These are phyloP conservation scores for Philopotamus ludificatus DNA, from an alignment of 1,140 invertebrate species.

Conservation along the genomic window DNA sequence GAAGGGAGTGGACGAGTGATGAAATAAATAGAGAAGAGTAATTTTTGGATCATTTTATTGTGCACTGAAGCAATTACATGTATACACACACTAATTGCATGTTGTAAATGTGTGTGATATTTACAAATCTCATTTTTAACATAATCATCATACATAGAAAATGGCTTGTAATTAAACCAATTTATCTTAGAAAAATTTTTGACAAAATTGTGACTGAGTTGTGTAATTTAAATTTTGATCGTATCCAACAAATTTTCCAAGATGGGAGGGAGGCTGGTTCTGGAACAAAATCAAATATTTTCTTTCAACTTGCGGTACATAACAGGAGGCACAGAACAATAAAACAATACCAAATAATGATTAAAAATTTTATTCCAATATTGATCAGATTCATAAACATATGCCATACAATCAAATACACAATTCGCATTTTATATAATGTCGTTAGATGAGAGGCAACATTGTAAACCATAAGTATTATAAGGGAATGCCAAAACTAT, in stretches of 20 bases:
- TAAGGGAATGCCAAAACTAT: background rate
- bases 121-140: too few relatives aligned
- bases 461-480: background rate
- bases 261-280: too few relatives aligned
- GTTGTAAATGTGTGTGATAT: slow-evolving; percentile 3
- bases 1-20: too few relatives aligned
- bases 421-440: too few relatives aligned
- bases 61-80: slow-evolving; percentile 33
- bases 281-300: slow-evolving; percentile 36
- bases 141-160: too few relatives aligned
- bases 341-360: slow-evolving; percentile 2
- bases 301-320: background rate
- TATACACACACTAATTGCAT: slow-evolving; percentile 30
- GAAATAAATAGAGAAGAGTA: too few relatives aligned
- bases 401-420: slow-evolving; percentile 4
- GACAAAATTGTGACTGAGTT: background rate
- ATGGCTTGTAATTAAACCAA: too few relatives aligned
- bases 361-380: too few relatives aligned
- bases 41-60: too few relatives aligned
- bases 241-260: slow-evolving; percentile 17
- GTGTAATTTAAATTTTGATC: slow-evolving; percentile 30
- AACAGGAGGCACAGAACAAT: background rate
- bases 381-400: slow-evolving; percentile 2
- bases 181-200: too few relatives aligned
- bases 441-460: too few relatives aligned